Base-by-base conservation (phyloP, 2,113 vertebrate genomes). In the Pseudorasbora parva region DNA sequence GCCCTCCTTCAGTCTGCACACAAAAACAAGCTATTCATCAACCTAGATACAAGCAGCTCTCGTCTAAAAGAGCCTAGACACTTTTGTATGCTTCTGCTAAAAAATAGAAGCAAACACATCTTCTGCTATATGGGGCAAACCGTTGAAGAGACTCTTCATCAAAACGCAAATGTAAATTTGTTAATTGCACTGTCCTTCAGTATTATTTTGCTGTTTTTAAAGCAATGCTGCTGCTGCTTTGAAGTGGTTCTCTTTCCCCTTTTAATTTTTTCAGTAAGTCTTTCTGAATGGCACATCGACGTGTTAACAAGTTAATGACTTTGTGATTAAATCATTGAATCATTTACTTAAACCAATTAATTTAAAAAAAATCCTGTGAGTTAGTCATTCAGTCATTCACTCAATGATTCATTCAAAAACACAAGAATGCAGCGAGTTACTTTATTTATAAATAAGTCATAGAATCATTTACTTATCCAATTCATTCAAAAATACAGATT, bases 221-320 rank as follows among this genome's bases (percentile, higher is more conserved):
- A 57, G 71, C 62, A 80, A 72, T 57, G 78, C 83, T 64, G 79
- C 45, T 77, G 7, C 25, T 45, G 7, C 76, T 81, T 87, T 47
- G 8, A 54, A 54, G 2, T 17, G 2, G 51, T 54, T 19, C 17
- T 19, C 51, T 6, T 54, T 19, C 51, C 51, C 51, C 17, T 54
- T 54, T 54, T 7, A 0, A 19, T 54, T 54, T 54, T 66, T 64
- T 33, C 30, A 33, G 6, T 33, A 4, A 33, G 27, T 33, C 12
- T 66, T 66, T 33, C 14, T 64, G 27, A 8, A 64, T 8, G 4
- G 17, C 37, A 21, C 30, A 9, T 66, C 9, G 62, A 66, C 33
- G 9, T 0, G 1, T 9, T 19, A 66, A 21, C 17, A 66, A 66
- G 62, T 19, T 66, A 68, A 8, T 37, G 8, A 10, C 1, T 21